Evolutionary conservation across 2,113 vertebrate species (phyloP), one percentile per base, ranked within the genome.

Genomic region (Catharus bicknelli): DNA sequence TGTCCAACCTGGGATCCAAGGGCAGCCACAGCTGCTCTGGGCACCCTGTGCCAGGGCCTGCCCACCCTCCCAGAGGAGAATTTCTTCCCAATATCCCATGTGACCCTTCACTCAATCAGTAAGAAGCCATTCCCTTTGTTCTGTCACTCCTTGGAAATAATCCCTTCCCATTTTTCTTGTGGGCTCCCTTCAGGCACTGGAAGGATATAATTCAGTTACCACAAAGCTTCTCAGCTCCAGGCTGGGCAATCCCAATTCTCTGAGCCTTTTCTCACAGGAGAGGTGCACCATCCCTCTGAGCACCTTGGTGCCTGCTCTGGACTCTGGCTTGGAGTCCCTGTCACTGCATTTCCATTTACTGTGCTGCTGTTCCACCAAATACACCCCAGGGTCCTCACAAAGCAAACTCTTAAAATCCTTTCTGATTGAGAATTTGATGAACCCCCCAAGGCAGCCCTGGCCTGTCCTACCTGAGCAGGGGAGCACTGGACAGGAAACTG

Each of bases 401-500:
- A 69, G 16, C 64, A 81, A 85, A 64, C 30, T 7, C 43, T 48
- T 16, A 0, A 11, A 59, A 29, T 45, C 0, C 12, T 32, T 81
- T 57, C 25, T 81, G n/a, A n/a, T 7, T 19, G 19, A 11, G 21
- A 32, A 21, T 48, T 51, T 45, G 34, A 26, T 53, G 61, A 62
- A 18, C 3, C 29, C 26, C 26, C 21, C 30, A 4, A 4, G 15
- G 40, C 50, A 62, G 42, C 70, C 82, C 70, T 0, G 0, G 30
- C 29, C 16, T 26, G 34, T 21, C 94, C 61, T 84, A 97, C 97
- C 97, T 96, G 73, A 42, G 86, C 50, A 86, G 76, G 47, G 93
- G 54, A 62, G 94, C 92, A 43, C 97, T 98, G 96, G 98, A 97
- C 38, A 96, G 94, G 87, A 97, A 97, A 92, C n/a, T 96, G 67